Evolutionary conservation across 2,113 vertebrate species (phyloP), one percentile per base, ranked within the genome.

Genomic region (Phaetusa simplex): DNA sequence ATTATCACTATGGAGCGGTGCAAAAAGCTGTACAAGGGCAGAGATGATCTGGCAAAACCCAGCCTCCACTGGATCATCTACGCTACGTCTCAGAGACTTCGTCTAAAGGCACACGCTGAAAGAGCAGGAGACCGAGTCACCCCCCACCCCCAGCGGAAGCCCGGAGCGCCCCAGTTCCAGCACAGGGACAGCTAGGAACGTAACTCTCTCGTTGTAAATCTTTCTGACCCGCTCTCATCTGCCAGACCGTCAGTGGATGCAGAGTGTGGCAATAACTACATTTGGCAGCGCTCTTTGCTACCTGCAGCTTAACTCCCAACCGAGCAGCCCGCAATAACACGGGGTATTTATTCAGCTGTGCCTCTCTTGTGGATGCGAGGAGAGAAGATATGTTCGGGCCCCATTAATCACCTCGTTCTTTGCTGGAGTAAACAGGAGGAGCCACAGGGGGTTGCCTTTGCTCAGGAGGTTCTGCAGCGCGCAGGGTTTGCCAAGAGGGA

Each of bases 341-440:
- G 21, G 89, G 72, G 61, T 99, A 97, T 99, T 99, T 99, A 98
- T 97, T 99, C 99, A 99, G 99, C 99, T 99, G 99, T 95, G 94
- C 90, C 72, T 90, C 97, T 98, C 97, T 1, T 86, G 93, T 50
- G 76, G 96, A 89, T 98, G 96, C 91, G 96, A 98, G 98, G 98
- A 98, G 98, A 98, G 98, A 98, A 99, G 98, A 98, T 97, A 97
- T 98, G 98, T 98, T 98, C 97, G 97, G 96, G 98, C 96, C 98
- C 98, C 99, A 99, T 99, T 98, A 99, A 99, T 99, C 99, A 99
- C 98, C 95, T 94, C 96, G 74, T 97, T 96, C 98, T 98, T 97
- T 93, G 98, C 98, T 98, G 98, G 98, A 98, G 90, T 97, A 98
- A 98, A 98, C 98, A 98, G 97, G 97, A 97, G 84, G 38, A 96